A percentile compares a stretch with the other conserved stretches of the same genome.
phyloP scores from a whole-genome alignment of 2,888 invertebrate species.

The Platypus cylindrus region DNA sequence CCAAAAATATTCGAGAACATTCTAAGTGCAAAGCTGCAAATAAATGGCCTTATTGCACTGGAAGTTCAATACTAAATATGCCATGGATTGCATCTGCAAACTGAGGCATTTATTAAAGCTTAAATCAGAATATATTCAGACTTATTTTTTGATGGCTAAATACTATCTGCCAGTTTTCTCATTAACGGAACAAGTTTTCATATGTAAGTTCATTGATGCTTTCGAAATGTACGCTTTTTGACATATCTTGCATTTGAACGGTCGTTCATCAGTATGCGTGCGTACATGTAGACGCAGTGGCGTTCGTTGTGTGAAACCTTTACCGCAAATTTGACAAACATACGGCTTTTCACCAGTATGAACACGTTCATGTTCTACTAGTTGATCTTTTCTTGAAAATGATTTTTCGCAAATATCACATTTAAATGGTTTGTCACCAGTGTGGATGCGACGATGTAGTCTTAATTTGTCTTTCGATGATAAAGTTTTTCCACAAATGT shows the following conservation, averaged over 20 bases:
- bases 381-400: constrained; percentile 28
- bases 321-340: constrained; percentile 30
- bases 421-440: constrained; percentile 30
- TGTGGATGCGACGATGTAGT: constrained; percentile 23
- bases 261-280: constrained; percentile 45
- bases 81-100: no score
- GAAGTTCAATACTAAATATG: no score
- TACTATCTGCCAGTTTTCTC: no score
- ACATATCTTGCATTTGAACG: constrained; percentile 4
- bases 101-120: no score
- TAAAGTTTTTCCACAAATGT: constrained; percentile 35
- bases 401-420: constrained; percentile 27
- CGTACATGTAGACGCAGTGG: constrained; percentile 46
- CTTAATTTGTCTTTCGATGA: constrained; percentile 38
- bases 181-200: constrained; percentile 32
- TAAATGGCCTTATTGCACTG: no score
- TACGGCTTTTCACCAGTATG: constrained; percentile 36
- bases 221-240: constrained; percentile 9
- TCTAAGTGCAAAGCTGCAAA: no score
- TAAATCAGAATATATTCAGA: no score
- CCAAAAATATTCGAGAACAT: no score
- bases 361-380: constrained; percentile 31
- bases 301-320: constrained; percentile 38
- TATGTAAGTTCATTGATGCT: constrained; percentile 18
- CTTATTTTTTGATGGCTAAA: no score